phyloP scores from a whole-genome alignment of 2,888 invertebrate genomes.

The Rugalucina vietnamica region DNA sequence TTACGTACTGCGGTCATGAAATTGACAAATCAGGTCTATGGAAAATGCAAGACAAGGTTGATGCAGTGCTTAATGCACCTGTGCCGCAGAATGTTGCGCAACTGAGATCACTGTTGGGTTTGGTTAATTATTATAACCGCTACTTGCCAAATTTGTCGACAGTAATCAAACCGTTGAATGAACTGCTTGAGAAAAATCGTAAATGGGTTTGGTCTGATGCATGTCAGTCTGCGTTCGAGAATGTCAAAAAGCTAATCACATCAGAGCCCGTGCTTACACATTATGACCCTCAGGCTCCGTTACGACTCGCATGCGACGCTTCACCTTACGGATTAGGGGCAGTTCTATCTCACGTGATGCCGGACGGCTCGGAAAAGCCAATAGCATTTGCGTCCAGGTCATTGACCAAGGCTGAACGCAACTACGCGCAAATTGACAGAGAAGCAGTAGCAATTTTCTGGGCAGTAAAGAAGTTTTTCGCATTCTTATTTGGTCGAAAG shows the following conservation, averaged over 20 bases:
- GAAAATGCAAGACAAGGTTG: constrained; percentile 43
- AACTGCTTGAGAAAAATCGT: constrained; percentile 51
- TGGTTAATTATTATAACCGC: constrained; percentile 37
- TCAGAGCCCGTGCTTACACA: constrained; percentile 71
- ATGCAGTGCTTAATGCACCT: constrained; percentile 34
- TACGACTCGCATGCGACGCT: constrained; percentile 79
- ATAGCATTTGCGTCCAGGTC: too few species aligned
- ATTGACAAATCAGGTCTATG: constrained; percentile 40
- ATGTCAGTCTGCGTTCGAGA: constrained; percentile 55
- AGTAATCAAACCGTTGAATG: constrained; percentile 60
- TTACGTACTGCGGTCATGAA: constrained; percentile 46
- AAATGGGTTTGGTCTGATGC: constrained; percentile 55
- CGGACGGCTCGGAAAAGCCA: too few species aligned
- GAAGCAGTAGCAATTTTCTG: constrained; percentile 82
- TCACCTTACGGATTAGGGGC: too few species aligned
- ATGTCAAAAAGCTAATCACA: constrained; percentile 64
- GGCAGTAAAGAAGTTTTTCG: constrained; percentile 82
- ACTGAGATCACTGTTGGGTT: constrained; percentile 29
- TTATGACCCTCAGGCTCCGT: constrained; percentile 73
- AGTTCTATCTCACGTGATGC: too few species aligned
- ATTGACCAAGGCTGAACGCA: constrained; percentile 80
- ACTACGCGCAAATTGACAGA: constrained; percentile 83
- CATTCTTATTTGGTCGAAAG: constrained; percentile 81
- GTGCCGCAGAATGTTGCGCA: constrained; percentile 41
- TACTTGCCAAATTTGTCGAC: constrained; percentile 33